Base-by-base conservation (phyloP, 1,140 invertebrate genomes). In the Drosophila mauritiana region DNA sequence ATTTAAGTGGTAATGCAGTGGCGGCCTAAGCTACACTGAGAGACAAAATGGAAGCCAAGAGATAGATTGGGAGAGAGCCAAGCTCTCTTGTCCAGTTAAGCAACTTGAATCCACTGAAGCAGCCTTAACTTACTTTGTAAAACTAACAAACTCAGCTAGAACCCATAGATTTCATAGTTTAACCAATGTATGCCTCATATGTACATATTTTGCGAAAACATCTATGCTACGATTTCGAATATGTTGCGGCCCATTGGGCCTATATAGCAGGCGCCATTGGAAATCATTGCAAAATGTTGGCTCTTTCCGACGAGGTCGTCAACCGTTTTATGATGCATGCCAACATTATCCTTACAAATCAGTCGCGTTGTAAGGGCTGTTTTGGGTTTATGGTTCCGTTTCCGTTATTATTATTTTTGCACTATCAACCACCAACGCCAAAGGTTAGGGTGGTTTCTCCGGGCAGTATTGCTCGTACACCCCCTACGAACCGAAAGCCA, bases 291-390 rank as follows among this genome's bases (percentile, higher is more conserved):
- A 8, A 10, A 31, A 13, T 36, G 12, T 64, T 25, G 37, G 22
- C 22, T 36, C 25, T 52, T 57, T 39, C 20, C 52, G 48, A 54
- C 27, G 40, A 76, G 83, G 83, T 86, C 82, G 82, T 79, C 83
- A 86, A 86, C 82, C 82, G 82, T 76, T 86, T 86, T 79, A 86
- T 83, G 79, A 82, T 82, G 75, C 79, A 77, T 63, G 56, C 73
- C 46, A 59, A 63, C 73, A 59, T 67, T 85, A 85, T 88, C 78
- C 82, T 82, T 61, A 59, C 62, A 57, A 65, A 77, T 45, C 40
- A 51, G 36, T 27, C 42, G 12, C 31, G 34, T 27, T 43, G 63
- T 70, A 46, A 84, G 80, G 80, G 80, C 80, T 84, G 80, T 80
- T 82, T 68, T 67, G 36, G 46, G 36, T 20, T 37, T 43, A 52